Percentiles rank a stretch among this genome's conserved stretches.
These are phyloP conservation scores for Drosophila trapezifrons DNA, from an alignment of 1,140 invertebrate genomes.

Conservation along the genomic window DNA sequence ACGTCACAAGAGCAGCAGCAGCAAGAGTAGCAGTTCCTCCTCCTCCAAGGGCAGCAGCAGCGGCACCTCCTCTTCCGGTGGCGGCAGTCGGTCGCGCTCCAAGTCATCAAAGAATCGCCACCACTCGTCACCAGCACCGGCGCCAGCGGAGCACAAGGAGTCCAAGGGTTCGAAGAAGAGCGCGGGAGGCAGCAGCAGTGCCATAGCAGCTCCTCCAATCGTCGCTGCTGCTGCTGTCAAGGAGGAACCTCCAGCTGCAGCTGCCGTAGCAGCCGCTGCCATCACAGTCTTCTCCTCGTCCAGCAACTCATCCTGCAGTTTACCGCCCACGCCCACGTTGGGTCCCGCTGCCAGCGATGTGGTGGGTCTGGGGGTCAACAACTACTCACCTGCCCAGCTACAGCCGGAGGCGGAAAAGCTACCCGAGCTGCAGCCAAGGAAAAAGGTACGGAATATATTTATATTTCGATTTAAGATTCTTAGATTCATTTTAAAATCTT, in stretches of 20 bases:
- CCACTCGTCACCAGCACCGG: constrained; percentile 55
- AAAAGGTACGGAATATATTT: constrained; percentile 54
- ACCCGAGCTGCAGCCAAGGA: constrained; percentile 61
- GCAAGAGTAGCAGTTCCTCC: constrained; percentile 75
- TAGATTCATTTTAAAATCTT: neutral
- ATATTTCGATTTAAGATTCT: neutral
- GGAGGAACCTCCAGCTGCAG: constrained; percentile 30
- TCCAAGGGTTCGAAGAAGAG: constrained; percentile 58
- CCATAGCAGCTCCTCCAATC: constrained; percentile 37
- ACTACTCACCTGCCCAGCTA: constrained; percentile 57
- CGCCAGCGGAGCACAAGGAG: constrained; percentile 54
- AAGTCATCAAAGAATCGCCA: constrained; percentile 77
- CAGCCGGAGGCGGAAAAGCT: constrained; percentile 39
- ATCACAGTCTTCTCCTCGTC: constrained; percentile 76
- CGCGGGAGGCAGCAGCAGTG: constrained; percentile 29
- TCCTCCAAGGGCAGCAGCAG: constrained; percentile 64
- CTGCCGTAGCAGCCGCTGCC: constrained; percentile 14
- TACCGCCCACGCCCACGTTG: constrained; percentile 69
- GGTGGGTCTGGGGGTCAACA: constrained; percentile 24
- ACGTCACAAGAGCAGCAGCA: constrained; percentile 76
- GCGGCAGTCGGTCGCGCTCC: constrained; percentile 71
- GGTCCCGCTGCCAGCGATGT: constrained; percentile 21
- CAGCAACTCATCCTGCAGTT: constrained; percentile 77
- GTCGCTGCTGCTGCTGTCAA: constrained; percentile 21
- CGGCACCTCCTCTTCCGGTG: constrained; percentile 23